Evolutionary conservation across 1,140 invertebrate species (phyloP), one percentile per base, ranked within the genome.

Genomic region (Trichogramma pretiosum): DNA sequence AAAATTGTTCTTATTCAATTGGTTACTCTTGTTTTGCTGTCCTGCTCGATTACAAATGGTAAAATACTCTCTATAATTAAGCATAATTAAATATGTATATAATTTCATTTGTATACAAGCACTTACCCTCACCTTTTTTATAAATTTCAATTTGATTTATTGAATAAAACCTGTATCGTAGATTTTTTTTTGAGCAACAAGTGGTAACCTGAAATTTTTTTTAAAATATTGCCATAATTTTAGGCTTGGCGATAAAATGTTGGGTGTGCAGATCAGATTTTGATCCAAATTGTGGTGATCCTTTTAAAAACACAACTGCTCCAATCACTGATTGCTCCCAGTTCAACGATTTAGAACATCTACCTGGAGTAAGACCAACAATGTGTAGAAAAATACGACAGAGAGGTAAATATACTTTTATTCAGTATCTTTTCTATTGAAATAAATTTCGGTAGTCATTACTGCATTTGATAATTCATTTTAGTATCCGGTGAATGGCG

Each of bases 341-440:
- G 59, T 78, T 79, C 49, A 70, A 66, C 16, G 73, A 77, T 23
- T 64, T 89, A 17, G 56, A 72, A 10, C 85, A 89, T 69, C 70
- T 89, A 30, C 79, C 79, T 11, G 81, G 78, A 18, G 72, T 85
- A 0, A 76, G 73, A 36, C 75, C 89, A 0, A 88, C 83, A 5
- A 92, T 95, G 88, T 95, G 91, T 63, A 75, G 90, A 37, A 95
- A 95, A 77, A 88, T 93, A 49, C 72, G 90, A 37, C 90, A 93
- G 70, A 94, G 94, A 85, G 85, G 87, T 89, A 69, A 56, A 26
- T 50, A 38, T 28, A 43, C 48, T 52, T 34, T 44, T 48, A 4
- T 14, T 11, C 16, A 34, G 11, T 21, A 23, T 22, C 17, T 18
- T 23, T 35, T 30, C 40, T 36, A 41, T 46, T 22, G n/a, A 19